phyloP scores from a whole-genome alignment of 2,888 invertebrate genomes.

The Malthinus flaveolus region DNA sequence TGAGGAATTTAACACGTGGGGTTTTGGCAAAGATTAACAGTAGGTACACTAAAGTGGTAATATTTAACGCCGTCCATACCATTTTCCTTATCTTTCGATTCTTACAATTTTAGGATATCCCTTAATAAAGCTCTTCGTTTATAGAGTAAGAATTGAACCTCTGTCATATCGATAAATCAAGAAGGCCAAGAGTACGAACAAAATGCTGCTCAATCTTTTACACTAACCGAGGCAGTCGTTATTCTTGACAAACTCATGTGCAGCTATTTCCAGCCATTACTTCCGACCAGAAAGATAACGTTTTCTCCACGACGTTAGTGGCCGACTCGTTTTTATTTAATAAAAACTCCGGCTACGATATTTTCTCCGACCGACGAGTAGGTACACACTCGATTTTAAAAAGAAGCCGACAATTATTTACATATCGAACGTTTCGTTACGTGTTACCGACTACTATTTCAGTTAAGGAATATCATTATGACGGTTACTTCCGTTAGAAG shows the following conservation, averaged over 20 bases:
- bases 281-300: slow-evolving; percentile 24
- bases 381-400: too few relatives aligned
- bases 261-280: slow-evolving; percentile 21
- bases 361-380: too few relatives aligned
- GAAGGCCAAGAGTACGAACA: slow-evolving; percentile 31
- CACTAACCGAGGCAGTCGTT: slow-evolving; percentile 14
- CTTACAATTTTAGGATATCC: slow-evolving; percentile 37
- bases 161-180: slow-evolving; percentile 39
- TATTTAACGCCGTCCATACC: slow-evolving; percentile 36
- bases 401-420: slow-evolving; percentile 20
- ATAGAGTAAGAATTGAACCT: slow-evolving; percentile 35
- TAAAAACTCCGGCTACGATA: slow-evolving; percentile 2
- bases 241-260: slow-evolving; percentile 15
- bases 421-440: slow-evolving; percentile 37
- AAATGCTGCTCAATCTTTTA: slow-evolving; percentile 15
- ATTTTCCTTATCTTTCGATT: slow-evolving; percentile 38
- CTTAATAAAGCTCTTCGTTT: slow-evolving; percentile 38
- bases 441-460: slow-evolving; percentile 38
- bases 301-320: slow-evolving; percentile 16
- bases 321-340: slow-evolving; percentile 15
- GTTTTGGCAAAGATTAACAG: slow-evolving; percentile 35
- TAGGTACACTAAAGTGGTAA: slow-evolving; percentile 31
- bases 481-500: slow-evolving; percentile 35
- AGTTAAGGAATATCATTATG: slow-evolving; percentile 37
- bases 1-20: slow-evolving; percentile 22